Evolutionary conservation across 2,797 vertebrate species (phyloP), one percentile per base, ranked within the genome.

Genomic region (Dryobates pubescens): DNA sequence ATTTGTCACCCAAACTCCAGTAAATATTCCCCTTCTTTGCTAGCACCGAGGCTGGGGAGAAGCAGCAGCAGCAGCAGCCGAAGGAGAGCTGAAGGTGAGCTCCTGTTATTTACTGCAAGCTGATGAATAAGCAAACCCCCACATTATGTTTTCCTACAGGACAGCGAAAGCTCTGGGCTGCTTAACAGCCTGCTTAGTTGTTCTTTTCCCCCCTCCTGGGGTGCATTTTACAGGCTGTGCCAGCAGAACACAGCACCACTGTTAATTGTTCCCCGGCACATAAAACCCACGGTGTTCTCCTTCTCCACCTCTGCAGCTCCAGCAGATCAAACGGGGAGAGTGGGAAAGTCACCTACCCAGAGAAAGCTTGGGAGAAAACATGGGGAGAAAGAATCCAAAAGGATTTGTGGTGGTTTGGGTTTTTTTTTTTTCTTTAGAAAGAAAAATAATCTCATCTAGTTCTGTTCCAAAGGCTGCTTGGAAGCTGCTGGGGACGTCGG

Each of bases 51-150:
- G 68, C 38, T 81, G 88, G 57, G n/a, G 63, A 92, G 62, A 84
- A 90, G 62, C 49, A 90, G 77, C 67, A 92, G 77, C 67, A 92
- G 77, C 69, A 92, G 43, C 18, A 49, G 80, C 63, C 90, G 87
- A 90, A 94, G 89, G 92, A 93, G 88, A 93, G 70, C 88, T 90
- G 70, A 93, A 95, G 93, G 93, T 91, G 88, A 94, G 73, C 2
- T 7, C 77, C 82, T 2, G 1, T 93, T 93, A 93, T 92, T 94
- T 93, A 91, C 86, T 80, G 77, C 65, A 77, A 43, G 65, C 2
- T 73, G 72, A 41, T 90, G 84, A 96, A 91, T 54, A 88, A 86
- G 68, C 69, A 93, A 85, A 17, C 64, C 78, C 75, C 73, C 79
- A 38, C 81, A 23, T 3, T 7, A 54, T n/a, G 76, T 69, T 92